A percentile compares a stretch with the other conserved stretches of the same genome.
These are phyloP conservation scores for Drosophila phalerata DNA, from an alignment of 2,888 invertebrate genomes.

Conservation along the genomic window DNA sequence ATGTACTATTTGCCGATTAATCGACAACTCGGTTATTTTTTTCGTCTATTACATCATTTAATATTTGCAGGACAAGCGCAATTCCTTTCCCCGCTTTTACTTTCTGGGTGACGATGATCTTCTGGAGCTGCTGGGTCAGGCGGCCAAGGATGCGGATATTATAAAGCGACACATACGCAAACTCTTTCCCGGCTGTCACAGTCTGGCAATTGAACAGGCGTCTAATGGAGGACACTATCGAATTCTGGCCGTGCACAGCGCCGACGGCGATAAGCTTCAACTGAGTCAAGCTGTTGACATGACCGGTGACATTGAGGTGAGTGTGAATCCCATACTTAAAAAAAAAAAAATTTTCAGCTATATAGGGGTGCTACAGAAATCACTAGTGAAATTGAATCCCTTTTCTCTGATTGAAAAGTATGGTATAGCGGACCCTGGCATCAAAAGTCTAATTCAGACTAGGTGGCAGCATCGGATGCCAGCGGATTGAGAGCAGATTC, in stretches of 20 bases:
- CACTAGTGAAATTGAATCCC: too few species aligned
- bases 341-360: too few species aligned
- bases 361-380: too few species aligned
- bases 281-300: slow-evolving; percentile 81
- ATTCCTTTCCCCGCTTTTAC: slow-evolving; percentile 97
- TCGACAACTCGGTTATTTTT: too few species aligned
- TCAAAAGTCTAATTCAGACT: too few species aligned
- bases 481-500: too few species aligned
- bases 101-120: slow-evolving; percentile 99
- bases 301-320: slow-evolving; percentile 83
- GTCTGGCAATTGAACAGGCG: slow-evolving; percentile 88
- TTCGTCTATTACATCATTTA: too few species aligned
- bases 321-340: too few species aligned
- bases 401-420: too few species aligned
- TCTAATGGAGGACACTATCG: slow-evolving; percentile 61
- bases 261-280: slow-evolving; percentile 83
- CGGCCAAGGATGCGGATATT: slow-evolving; percentile 92
- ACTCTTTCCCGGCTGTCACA: slow-evolving; percentile 95
- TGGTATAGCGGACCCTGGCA: too few species aligned
- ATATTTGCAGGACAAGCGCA: slow-evolving; percentile 92
- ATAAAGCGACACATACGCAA: slow-evolving; percentile 98
- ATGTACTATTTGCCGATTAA: too few species aligned
- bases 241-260: slow-evolving; percentile 86
- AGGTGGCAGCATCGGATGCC: too few species aligned
- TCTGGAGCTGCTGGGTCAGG: slow-evolving; percentile 97